Percentiles rank a stretch among this genome's conserved stretches.
Evolutionary conservation across 2,888 invertebrate genomes (phyloP).

Genomic region (Helleia helle): DNA sequence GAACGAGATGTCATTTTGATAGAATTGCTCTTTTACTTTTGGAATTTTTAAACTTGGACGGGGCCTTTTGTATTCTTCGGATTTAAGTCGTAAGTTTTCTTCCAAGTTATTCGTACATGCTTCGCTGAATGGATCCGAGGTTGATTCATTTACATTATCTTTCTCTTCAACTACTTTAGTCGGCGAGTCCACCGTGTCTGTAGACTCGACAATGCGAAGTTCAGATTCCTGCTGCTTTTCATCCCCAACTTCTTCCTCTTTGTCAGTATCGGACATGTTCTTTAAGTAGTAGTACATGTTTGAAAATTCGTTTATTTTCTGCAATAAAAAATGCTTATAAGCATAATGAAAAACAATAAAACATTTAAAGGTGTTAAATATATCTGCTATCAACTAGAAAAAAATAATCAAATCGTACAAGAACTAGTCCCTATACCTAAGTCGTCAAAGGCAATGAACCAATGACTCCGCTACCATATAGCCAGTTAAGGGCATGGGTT

Average conservation of each 20-base stretch:
- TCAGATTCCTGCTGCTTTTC: slow-evolving; percentile 47
- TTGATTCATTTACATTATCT: slow-evolving; percentile 24
- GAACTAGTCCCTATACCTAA: too few species aligned
- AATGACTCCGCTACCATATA: too few species aligned
- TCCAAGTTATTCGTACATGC: slow-evolving; percentile 61
- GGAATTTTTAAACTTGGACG: slow-evolving; percentile 59
- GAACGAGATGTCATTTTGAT: slow-evolving; percentile 60
- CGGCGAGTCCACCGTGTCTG: slow-evolving; percentile 58
- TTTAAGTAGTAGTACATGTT: slow-evolving; percentile 91
- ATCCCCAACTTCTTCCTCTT: slow-evolving; percentile 61
- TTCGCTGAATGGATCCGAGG: slow-evolving; percentile 61
- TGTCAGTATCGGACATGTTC: slow-evolving; percentile 78
- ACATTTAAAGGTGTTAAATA: too few species aligned
- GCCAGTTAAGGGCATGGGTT: too few species aligned
- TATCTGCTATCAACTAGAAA: too few species aligned
- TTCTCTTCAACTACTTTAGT: slow-evolving; percentile 8
- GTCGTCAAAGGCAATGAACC: too few species aligned
- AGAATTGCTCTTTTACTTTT: slow-evolving; percentile 60
- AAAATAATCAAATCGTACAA: too few species aligned
- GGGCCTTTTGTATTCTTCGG: slow-evolving; percentile 43
- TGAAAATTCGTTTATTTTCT: slow-evolving; percentile 91
- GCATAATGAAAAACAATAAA: too few species aligned
- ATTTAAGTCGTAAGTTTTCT: slow-evolving; percentile 33
- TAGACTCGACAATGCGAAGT: slow-evolving; percentile 54
- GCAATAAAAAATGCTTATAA: slow-evolving; percentile 37